Percentiles rank a stretch among this genome's conserved stretches.
These are phyloP conservation scores for Eupleurogrammus muticus DNA, from an alignment of 2,797 vertebrate genomes.

Conservation along the genomic window DNA sequence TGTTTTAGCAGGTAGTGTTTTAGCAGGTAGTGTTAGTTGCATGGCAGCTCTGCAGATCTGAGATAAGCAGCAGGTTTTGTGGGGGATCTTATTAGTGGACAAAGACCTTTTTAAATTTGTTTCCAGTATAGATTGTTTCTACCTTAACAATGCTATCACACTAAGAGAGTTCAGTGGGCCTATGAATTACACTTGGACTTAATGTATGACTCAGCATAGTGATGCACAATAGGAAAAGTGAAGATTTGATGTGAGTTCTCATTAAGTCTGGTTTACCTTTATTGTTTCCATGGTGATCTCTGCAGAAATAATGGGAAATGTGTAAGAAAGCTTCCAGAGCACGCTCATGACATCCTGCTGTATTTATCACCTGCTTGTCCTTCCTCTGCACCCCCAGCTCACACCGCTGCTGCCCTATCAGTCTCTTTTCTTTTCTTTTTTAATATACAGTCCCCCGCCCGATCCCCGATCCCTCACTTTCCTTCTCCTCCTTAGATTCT, in stretches of 20 bases:
- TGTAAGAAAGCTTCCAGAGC: constrained; percentile 47
- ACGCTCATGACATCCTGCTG: constrained; percentile 43
- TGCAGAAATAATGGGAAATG: constrained; percentile 55
- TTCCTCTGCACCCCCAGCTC: too few relatives aligned
- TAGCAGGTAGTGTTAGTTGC: too few relatives aligned
- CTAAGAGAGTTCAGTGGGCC: not conserved
- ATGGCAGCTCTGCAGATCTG: too few relatives aligned
- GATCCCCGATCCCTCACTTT: constrained; percentile 16
- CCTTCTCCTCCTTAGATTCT: constrained; percentile 16
- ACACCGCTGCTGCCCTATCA: constrained; percentile 21
- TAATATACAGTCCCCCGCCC: constrained; percentile 19
- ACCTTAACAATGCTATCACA: not conserved
- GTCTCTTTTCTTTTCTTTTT: not conserved
- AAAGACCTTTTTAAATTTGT: not conserved
- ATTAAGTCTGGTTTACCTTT: constrained; percentile 12
- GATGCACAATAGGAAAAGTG: constrained; percentile 24
- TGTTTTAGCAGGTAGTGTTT: too few relatives aligned
- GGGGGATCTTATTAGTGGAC: not conserved
- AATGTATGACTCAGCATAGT: constrained; percentile 30
- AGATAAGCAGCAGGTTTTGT: too few relatives aligned
- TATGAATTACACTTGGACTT: not conserved
- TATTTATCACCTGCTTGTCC: constrained; percentile 64
- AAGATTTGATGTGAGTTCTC: constrained; percentile 31
- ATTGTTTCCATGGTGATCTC: constrained; percentile 46
- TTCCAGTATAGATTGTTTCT: not conserved